Percentiles rank a stretch among this genome's conserved stretches.
phyloP scores from a whole-genome alignment of 2,888 invertebrate species.

The Xestia sexstrigata region DNA sequence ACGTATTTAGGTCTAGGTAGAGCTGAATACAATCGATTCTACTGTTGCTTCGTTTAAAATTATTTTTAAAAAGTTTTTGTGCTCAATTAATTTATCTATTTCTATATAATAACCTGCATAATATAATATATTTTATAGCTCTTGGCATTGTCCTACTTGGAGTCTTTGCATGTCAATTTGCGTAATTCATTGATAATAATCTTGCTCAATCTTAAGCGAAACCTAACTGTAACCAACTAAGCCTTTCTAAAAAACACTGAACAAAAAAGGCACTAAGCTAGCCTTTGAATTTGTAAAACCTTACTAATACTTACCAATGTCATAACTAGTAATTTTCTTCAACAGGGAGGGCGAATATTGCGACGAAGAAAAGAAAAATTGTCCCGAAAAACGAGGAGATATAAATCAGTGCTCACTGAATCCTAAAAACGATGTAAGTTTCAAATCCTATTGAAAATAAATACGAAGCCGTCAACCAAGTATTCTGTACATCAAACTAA shows the following conservation, averaged over 20 bases:
- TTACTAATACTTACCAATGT: conserved; percentile 18
- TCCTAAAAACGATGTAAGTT: conserved; percentile 73
- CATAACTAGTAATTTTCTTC: conserved; percentile 26
- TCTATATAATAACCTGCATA: not conserved
- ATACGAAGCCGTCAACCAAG: no score
- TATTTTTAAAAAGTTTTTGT: not conserved
- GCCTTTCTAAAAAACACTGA: conserved; percentile 27
- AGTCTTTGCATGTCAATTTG: not conserved
- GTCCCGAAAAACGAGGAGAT: conserved; percentile 75
- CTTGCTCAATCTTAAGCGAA: conserved; percentile 2
- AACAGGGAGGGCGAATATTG: conserved; percentile 75
- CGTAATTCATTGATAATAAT: conserved; percentile 9
- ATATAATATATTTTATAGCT: not conserved
- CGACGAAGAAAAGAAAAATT: conserved; percentile 59
- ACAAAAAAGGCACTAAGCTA: conserved; percentile 15
- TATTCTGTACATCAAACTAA: no score
- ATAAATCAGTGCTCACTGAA: conserved; percentile 67
- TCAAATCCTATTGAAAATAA: not conserved
- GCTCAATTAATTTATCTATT: not conserved
- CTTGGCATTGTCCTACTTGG: not conserved
- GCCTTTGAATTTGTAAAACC: conserved; percentile 1
- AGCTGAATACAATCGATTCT: not conserved
- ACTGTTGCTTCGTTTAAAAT: not conserved
- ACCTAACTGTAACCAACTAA: conserved; percentile 16
- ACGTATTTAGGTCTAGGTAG: conserved; percentile 12